Evolutionary conservation across 2,888 invertebrate genomes (phyloP), one percentile per base, ranked within the genome.

Genomic region (Phalera bucephala): DNA sequence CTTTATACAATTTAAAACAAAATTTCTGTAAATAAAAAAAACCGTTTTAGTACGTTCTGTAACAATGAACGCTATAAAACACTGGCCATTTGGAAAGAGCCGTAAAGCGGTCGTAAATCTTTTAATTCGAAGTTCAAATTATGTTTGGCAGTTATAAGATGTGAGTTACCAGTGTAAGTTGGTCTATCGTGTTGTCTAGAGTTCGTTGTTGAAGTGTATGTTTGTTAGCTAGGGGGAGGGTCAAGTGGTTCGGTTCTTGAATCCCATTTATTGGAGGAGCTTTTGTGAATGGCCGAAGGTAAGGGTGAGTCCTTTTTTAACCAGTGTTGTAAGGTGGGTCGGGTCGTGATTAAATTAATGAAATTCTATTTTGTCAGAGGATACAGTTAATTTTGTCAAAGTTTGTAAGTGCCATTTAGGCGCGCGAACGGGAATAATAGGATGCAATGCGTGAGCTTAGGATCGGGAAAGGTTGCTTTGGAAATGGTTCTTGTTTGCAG

Each of bases 261-360:
- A 26, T 41, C 45, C 47, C 64, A 65, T 66, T 65, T 53, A 61
- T 51, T 32, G 42, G 39, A 55, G 48, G n/a, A 45, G 53, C 26
- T 33, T 42, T 38, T 38, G 29, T 60, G 45, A 53, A 59, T 43
- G 45, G 36, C 37, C 13, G 26, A 27, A 33, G 32, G 40, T 31
- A 37, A 28, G 38, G 38, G 36, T 21, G 35, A 19, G 30, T 8
- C 30, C 30, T 22, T 48, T 45, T n/a, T n/a, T n/a, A n/a, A n/a
- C n/a, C 44, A 42, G 35, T 52, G 53, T 55, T 61, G 57, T 60
- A 59, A 69, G 71, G 67, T 71, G 59, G 63, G 61, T 47, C 40
- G 36, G 19, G 29, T 26, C 48, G 54, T 57, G 70, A 76, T 73
- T 70, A 72, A 74, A 74, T 72, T 72, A 74, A 72, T 67, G 66